Percentiles rank a stretch among this genome's conserved stretches.
Conservation (phyloP, 53 echinoderm and acorn worm genomes). For the Luidia sarsii region DNA sequence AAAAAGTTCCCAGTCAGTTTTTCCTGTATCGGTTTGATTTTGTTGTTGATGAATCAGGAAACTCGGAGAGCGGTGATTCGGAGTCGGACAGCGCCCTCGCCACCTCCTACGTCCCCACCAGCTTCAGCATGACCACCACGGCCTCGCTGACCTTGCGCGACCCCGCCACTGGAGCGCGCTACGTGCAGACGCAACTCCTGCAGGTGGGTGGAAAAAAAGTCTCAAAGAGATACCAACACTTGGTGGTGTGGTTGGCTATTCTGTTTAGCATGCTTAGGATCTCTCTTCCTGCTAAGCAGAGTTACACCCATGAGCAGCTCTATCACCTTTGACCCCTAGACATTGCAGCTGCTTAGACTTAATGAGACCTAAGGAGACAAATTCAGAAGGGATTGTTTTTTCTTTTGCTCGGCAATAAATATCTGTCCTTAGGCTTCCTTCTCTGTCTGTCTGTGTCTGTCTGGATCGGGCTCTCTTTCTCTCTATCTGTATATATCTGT, state of each 20-base stretch:
- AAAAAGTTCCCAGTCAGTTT: too few relatives aligned
- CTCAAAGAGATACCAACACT: too few relatives aligned
- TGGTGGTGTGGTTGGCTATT: too few relatives aligned
- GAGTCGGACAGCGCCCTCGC: constrained; percentile 42
- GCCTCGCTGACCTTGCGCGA: constrained; percentile 86
- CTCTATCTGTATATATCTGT: too few relatives aligned
- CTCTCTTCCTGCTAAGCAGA: neutral
- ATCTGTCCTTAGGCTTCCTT: too few relatives aligned
- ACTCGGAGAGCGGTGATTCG: constrained; percentile 44
- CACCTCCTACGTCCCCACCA: constrained; percentile 55
- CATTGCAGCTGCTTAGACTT: too few relatives aligned
- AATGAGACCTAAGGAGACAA: neutral
- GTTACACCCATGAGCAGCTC: too few relatives aligned
- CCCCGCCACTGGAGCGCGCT: constrained; percentile 88
- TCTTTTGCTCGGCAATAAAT: too few relatives aligned
- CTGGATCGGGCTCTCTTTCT: too few relatives aligned
- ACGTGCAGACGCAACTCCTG: constrained; percentile 92
- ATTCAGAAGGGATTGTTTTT: neutral
- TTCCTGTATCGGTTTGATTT: too few relatives aligned
- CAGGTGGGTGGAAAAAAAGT: constrained; percentile 62
- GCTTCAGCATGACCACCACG: constrained; percentile 62
- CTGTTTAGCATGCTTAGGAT: neutral
- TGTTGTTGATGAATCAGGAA: constrained; percentile 29
- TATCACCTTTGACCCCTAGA: too few relatives aligned
- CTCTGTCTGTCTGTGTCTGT: neutral